A percentile compares a stretch with the other conserved stretches of the same genome.
These are phyloP conservation scores for Trypoxylus dichotomus DNA, from an alignment of 1,140 invertebrate species.

Conservation along the genomic window DNA sequence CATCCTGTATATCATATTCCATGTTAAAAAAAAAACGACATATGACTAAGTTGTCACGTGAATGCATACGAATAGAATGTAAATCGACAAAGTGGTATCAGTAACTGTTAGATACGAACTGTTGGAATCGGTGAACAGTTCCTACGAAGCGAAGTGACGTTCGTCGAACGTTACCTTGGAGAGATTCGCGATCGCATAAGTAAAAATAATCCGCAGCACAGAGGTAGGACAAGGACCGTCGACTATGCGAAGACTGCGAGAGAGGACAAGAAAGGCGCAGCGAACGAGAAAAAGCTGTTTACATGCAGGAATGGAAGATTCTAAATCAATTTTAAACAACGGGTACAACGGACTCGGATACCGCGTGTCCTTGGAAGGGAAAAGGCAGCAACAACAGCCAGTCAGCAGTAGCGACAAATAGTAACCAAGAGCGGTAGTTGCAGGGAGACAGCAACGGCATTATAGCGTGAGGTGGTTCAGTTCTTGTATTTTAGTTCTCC, in stretches of 20 bases:
- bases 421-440: background rate
- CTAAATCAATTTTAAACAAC: conserved; percentile 22
- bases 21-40: background rate
- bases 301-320: conserved; percentile 19
- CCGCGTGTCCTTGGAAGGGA: background rate
- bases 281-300: conserved; percentile 19
- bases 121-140: background rate
- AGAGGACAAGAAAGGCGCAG: background rate
- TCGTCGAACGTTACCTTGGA: background rate
- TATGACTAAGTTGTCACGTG: background rate
- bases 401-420: background rate
- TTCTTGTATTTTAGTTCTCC: background rate
- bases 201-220: background rate
- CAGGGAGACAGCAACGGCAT: background rate
- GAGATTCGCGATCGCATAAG: background rate
- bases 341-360: background rate
- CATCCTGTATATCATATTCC: no score
- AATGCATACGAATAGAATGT: background rate
- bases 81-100: background rate
- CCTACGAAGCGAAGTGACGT: background rate
- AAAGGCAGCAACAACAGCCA: background rate
- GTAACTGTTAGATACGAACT: background rate
- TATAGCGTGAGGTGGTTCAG: background rate
- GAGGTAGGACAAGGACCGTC: background rate
- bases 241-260: background rate